Evolutionary conservation across 2,113 vertebrate species (phyloP), one percentile per base, ranked within the genome.

Genomic region (Chaenogobius annularis): DNA sequence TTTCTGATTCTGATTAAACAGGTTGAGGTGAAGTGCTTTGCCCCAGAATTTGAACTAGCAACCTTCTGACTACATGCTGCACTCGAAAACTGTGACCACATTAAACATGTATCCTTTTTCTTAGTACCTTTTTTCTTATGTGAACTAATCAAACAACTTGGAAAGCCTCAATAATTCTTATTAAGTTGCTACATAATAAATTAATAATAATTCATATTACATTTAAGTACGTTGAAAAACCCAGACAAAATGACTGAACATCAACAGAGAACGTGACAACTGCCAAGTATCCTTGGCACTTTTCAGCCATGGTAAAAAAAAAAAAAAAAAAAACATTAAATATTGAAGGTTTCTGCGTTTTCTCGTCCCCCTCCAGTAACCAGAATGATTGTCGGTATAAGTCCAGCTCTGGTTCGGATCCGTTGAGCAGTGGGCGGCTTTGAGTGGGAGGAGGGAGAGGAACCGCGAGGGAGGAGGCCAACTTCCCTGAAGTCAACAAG

Each of bases 371-470:
- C 56, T 78, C 68, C 54, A 40, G 35, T 55, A 44, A 13, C 80
- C 52, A 46, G 68, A 74, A 70, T 44, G 48, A 72, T 77, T 82
- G 37, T 70, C 54, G 64, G 20, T 47, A 50, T 56, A 78, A 74
- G 37, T 46, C 35, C 40, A 68, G 69, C 48, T n/a, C 54, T 80
- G 82, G 68, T 83, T 78, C 7, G 74, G 74, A 75, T 77, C 43
- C 71, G 62, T 80, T 78, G 78, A 26, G 77, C 52, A 10, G 74
- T 77, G 70, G 84, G 81, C 78, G 67, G 70, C 26, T 50, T 46
- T 77, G 82, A 75, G 88, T 85, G 70, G 88, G 88, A 67, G 83
- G 80, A 75, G 77, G 77, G 72, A 44, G 74, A 81, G 83, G 79
- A 81, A 84, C 75, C 78, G 84, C 59, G 75, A 77, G 75, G 79